These are phyloP conservation scores for Anguilla obscura DNA, from an alignment of 2,797 vertebrate genomes.

Conservation along the genomic window DNA sequence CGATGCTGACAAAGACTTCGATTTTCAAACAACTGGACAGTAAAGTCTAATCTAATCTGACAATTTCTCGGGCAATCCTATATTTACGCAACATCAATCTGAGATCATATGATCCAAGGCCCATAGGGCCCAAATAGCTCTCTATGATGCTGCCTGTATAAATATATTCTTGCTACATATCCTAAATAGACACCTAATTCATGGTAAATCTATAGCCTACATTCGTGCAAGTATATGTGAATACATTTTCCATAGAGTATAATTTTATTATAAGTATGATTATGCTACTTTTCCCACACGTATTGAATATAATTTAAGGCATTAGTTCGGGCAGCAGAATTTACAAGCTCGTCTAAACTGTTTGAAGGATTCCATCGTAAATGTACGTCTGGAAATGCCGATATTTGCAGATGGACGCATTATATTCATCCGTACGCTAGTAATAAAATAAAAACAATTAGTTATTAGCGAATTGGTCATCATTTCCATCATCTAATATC, in stretches of 20 bases:
- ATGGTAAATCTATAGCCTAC: neutral
- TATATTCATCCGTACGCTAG: neutral
- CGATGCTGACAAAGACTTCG: too few relatives aligned
- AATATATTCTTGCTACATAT: neutral
- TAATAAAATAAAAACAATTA: neutral
- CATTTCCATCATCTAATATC: neutral
- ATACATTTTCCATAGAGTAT: neutral
- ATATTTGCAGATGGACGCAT: neutral
- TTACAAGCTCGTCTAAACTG: neutral
- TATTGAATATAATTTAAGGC: neutral
- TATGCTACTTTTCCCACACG: neutral
- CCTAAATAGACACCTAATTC: neutral
- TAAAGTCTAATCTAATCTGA: too few relatives aligned
- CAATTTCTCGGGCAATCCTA: too few relatives aligned
- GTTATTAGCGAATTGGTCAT: neutral
- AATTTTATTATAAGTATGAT: neutral
- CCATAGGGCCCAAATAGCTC: slow-evolving; percentile 17
- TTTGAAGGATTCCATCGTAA: neutral
- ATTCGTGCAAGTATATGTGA: neutral
- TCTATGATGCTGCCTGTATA: slow-evolving; percentile 22
- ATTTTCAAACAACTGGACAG: too few relatives aligned
- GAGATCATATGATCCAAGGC: neutral
- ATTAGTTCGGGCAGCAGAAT: neutral
- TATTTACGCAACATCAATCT: neutral
- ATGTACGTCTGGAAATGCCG: neutral